Evolutionary conservation across 2,113 vertebrate species (phyloP), one percentile per base, ranked within the genome.

Genomic region (Dipodomys ordii): DNA sequence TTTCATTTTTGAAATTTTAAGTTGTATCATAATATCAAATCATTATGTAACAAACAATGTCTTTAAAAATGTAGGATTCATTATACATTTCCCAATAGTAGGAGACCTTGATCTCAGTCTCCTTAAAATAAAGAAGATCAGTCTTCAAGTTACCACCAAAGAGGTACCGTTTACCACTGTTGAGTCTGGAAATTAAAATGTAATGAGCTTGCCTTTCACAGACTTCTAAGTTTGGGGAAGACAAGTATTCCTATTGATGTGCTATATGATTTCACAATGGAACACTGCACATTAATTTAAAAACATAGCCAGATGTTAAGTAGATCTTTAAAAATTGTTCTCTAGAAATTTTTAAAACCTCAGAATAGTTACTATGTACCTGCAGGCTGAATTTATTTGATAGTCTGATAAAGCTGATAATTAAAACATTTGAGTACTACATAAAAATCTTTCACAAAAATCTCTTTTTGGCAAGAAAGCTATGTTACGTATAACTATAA

Each of bases 371-470:
- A 35, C 53, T 80, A 65, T 65, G 69, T 12, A 60, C 7, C 25
- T 53, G 12, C 22, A 49, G 35, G 23, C 1, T 39, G 4, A 27
- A 57, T 46, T 79, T 88, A 25, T 87, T 84, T 83, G 73, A 84
- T 65, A 6, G 28, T 53, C 23, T 91, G n/a, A 65, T 84, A 84
- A 84, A 60, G 18, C 5, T 65, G 25, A 6, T 3, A 65, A 80
- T 94, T 89, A 77, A 88, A 72, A 77, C 76, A 30, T 87, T 87
- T 73, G 19, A 32, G 22, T 67, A 64, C 18, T n/a, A n/a, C 5
- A 80, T 62, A 53, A 88, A 46, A 91, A n/a, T 81, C 0, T 35
- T 92, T 67, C 44, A 76, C 62, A 81, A 64, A 62, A 39, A 39
- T 84, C 16, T 57, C 15, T 68, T 73, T 65, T 88, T 69, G 68